These are phyloP conservation scores for Euwallacea similis DNA, from an alignment of 1,140 invertebrate species.

Conservation along the genomic window DNA sequence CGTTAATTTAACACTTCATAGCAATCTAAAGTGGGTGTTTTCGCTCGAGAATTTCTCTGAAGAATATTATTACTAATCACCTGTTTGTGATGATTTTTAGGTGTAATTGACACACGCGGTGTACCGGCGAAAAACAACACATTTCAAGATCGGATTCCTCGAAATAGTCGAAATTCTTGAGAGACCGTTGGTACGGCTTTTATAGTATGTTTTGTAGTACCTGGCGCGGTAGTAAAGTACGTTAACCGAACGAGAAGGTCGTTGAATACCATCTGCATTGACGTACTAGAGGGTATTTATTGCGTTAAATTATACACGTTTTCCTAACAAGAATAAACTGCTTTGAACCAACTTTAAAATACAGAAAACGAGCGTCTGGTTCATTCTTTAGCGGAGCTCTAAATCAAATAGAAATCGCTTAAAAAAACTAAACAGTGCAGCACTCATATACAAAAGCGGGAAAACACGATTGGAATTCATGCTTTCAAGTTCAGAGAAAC, in stretches of 20 bases:
- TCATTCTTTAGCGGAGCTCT: too few species aligned
- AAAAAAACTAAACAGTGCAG: too few species aligned
- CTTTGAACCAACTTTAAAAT: too few species aligned
- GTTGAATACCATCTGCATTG: not conserved
- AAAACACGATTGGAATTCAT: too few species aligned
- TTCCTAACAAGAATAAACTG: too few species aligned
- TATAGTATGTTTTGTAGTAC: constrained; percentile 10
- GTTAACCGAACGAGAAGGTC: constrained; percentile 20
- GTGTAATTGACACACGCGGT: not conserved
- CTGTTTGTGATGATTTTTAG: not conserved
- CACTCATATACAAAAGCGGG: too few species aligned
- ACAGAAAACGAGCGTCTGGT: too few species aligned
- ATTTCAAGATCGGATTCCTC: not conserved
- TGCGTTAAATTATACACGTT: too few species aligned
- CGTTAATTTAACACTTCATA: not conserved
- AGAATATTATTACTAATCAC: not conserved
- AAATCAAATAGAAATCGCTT: too few species aligned
- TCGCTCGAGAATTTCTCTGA: not conserved
- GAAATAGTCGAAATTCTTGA: constrained; percentile 13
- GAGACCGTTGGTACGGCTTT: constrained; percentile 14
- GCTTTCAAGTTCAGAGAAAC: too few species aligned
- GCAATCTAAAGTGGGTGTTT: not conserved
- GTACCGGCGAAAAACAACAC: not conserved
- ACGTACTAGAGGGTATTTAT: not conserved
- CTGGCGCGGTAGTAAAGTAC: constrained; percentile 7